Percentiles rank a stretch among this genome's conserved stretches.
Conservation (phyloP, 2,113 vertebrate genomes). For the Oenanthe oenanthe region DNA sequence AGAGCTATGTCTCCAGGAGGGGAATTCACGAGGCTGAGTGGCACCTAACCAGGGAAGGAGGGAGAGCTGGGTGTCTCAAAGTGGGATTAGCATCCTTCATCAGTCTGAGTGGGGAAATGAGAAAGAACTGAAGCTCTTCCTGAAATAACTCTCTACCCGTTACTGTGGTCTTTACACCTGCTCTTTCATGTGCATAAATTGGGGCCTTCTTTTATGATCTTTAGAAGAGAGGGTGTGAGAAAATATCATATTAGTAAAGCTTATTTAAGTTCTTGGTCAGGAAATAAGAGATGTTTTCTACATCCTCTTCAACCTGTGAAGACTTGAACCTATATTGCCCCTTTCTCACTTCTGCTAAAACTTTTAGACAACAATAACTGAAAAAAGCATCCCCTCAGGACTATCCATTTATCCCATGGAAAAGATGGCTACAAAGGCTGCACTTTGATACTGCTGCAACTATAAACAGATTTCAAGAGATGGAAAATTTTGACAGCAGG, state of each 20-base stretch:
- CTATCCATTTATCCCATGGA: background rate
- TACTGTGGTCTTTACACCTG: background rate
- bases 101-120: background rate
- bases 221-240: background rate
- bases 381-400: rapidly evolving
- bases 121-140: background rate
- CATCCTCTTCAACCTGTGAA: background rate
- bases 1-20: background rate
- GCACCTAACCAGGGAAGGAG: background rate
- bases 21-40: background rate
- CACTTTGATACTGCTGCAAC: background rate
- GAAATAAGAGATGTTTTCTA: background rate
- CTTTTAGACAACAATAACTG: background rate
- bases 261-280: background rate
- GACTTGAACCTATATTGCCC: background rate
- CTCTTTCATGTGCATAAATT: background rate
- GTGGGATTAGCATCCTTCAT: background rate
- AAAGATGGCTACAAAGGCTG: background rate
- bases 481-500: background rate
- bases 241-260: background rate
- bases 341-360: background rate
- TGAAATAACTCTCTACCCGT: background rate
- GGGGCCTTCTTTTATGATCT: background rate
- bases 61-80: background rate
- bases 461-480: background rate